These are phyloP conservation scores for Aplysia californica DNA, from an alignment of 1,140 invertebrate genomes.

Conservation along the genomic window DNA sequence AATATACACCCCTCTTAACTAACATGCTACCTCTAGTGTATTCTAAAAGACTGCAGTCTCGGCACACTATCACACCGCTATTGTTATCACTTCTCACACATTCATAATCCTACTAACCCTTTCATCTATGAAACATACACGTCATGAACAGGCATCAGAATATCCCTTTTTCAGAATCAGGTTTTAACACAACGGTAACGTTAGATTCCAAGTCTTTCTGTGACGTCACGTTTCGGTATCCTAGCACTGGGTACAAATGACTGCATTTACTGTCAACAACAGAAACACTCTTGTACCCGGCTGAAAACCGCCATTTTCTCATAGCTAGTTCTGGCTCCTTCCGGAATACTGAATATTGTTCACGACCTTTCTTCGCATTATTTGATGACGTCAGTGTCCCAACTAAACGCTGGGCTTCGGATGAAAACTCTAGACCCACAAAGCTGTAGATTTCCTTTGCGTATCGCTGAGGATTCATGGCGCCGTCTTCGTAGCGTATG, in stretches of 20 bases:
- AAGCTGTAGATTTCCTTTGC: background rate
- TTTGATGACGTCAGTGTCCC: background rate
- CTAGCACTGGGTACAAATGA: background rate
- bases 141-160: no score
- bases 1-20: no score
- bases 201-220: background rate
- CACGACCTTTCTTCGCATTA: background rate
- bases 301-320: background rate
- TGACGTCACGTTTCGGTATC: background rate
- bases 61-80: no score
- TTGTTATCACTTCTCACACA: no score
- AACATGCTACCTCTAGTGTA: no score
- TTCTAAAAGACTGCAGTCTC: no score
- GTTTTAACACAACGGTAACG: no score
- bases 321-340: background rate
- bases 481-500: background rate
- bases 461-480: background rate
- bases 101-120: no score
- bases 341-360: background rate
- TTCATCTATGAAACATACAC: no score
- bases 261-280: background rate
- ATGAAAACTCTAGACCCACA: background rate
- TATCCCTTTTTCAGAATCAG: no score
- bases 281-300: background rate
- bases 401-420: background rate